These are phyloP conservation scores for Chromis chromis DNA, from an alignment of 2,797 vertebrate genomes.

Conservation along the genomic window DNA sequence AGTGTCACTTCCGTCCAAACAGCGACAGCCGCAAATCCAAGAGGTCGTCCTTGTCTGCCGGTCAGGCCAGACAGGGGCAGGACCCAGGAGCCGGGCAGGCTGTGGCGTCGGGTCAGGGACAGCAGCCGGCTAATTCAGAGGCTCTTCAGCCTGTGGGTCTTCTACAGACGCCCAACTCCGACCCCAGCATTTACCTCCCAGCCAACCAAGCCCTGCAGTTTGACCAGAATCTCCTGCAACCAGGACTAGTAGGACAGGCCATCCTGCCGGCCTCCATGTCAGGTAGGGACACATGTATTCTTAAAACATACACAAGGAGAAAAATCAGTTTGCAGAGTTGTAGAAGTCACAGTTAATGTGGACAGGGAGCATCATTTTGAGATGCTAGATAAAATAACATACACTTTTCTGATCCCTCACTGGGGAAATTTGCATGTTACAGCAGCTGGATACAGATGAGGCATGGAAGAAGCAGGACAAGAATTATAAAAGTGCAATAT, in stretches of 20 bases:
- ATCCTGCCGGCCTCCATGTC: constrained; percentile 95
- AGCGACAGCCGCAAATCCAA: constrained; percentile 87
- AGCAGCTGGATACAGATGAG: too few species aligned
- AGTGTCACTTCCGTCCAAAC: constrained; percentile 90
- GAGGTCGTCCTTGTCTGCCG: constrained; percentile 72
- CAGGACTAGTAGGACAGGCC: constrained; percentile 93
- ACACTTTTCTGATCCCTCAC: too few species aligned
- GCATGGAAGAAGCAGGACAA: too few species aligned
- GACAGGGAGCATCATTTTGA: not conserved
- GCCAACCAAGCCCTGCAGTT: constrained; percentile 93
- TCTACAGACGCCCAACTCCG: constrained; percentile 84
- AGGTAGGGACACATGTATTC: constrained; percentile 80
- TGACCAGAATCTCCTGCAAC: constrained; percentile 92
- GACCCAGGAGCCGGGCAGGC: constrained; percentile 69
- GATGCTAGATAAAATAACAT: not conserved
- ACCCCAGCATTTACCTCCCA: constrained; percentile 93
- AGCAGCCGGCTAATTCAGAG: constrained; percentile 77
- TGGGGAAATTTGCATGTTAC: too few species aligned
- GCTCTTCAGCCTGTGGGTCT: constrained; percentile 85
- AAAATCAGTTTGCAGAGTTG: not conserved
- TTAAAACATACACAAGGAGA: not conserved
- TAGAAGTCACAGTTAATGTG: not conserved
- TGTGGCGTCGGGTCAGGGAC: constrained; percentile 45
- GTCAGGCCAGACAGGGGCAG: constrained; percentile 72
- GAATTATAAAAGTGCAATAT: too few species aligned